Base-by-base conservation (phyloP, 1,140 invertebrate genomes). In the Paralvinella palmiformis region DNA sequence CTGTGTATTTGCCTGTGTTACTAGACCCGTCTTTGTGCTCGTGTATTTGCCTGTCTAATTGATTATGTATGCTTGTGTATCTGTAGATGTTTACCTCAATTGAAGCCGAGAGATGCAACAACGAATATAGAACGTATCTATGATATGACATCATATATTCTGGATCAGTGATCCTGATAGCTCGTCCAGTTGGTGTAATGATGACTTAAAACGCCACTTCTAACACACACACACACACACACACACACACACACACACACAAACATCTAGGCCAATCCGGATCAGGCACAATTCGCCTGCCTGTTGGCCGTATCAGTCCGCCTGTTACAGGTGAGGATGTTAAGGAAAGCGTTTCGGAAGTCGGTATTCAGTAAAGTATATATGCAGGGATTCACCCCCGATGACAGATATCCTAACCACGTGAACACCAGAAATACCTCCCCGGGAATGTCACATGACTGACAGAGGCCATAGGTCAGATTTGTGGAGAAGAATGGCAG, bases 401-500 rank as follows among this genome's bases (percentile, higher is more conserved):
- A 95, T 81, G 98, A 98, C 58, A 92, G 94, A 81, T 98, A 99
- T 63, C 96, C 95, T 69, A 97, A 86, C 95, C 94, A 98, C 53
- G 94, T 96, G 65, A 37, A 79, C 36, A 0, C 72, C 73, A 45
- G 69, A 71, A 75, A 77, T n/a, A 71, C 60, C 10, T 63, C 65
- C 61, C 74, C 73, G 0, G 74, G 72, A 35, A 76, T 73, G 53
- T 71, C 67, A 63, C 76, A 76, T 13, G 17, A 7, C n/a, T 74
- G 72, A 7, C 77, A 65, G 4, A 78, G 71, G 48, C 77, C 79
- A 20, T 79, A 74, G 10, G 79, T 70, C 17, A 71, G 56, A 59
- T 81, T 79, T 20, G 78, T 64, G 27, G 77, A 74, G 66, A 80
- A 81, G 67, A 81, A 81, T 5, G 79, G 79, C 57, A 75, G 71